Base-by-base conservation (phyloP, 2,797 vertebrate genomes). In the Ceyx erithaca region DNA sequence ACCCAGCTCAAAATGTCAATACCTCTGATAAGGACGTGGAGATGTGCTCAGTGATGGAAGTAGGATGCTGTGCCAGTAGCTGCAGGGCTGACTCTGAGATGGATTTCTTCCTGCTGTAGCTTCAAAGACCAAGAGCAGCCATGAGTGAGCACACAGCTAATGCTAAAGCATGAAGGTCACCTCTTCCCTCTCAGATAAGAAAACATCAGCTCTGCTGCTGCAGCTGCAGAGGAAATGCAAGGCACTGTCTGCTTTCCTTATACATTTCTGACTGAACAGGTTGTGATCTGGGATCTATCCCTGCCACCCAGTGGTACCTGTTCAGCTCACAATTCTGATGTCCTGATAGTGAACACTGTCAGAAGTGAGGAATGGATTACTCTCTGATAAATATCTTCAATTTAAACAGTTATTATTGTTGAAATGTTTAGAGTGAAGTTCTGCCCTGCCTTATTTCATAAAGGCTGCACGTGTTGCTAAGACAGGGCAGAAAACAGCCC, bases 91-190 rank as follows among this genome's bases (percentile, higher is more conserved):
- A 49, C 54, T 91, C 51, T 0, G 1, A 31, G 51, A 81, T 83
- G 48, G 21, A 84, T 94, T 80, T 85, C 84, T 90, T 85, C 68
- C 84, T 80, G 52, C 72, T 87, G 64, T 61, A 87, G 73, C 72
- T 66, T 92, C 28, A 76, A 62, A 85, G 68, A 72, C 25, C 69
- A 84, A 77, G 58, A n/a, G 90, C 77, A 95, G 6, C 72, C 28
- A 54, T 4, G 37, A 92, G 43, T 10, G 31, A 95, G 78, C 80
- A 69, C 72, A 94, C 35, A 57, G 80, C 73, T 94, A 67, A 87
- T 87, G 79, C 1, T 2, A 68, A 92, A 70, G 69, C 91, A 71
- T 79, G 91, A 97, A 95, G 78, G 67, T 92, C 80, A 87, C 62
- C 49, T 67, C 85, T 37, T 87, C 91, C 87, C 92, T 78, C 71